Percentiles rank a stretch among this genome's conserved stretches.
phyloP scores from a whole-genome alignment of 2,888 invertebrate species.

The Protonemura montana region DNA sequence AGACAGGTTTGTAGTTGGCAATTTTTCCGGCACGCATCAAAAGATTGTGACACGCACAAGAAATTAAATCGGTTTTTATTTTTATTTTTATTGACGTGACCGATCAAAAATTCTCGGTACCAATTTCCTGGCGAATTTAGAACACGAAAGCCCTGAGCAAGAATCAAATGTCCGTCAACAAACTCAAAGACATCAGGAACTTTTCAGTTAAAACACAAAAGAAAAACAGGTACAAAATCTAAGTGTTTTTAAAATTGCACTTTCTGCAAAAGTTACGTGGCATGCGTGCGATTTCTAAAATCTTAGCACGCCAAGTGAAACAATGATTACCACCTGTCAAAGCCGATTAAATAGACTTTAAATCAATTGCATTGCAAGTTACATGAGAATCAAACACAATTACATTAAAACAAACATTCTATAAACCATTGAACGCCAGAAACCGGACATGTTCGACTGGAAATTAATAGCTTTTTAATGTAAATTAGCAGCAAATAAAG shows the following conservation, averaged over 20 bases:
- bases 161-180: background rate
- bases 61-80: background rate
- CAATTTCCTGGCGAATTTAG: background rate
- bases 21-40: background rate
- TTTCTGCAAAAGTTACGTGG: background rate
- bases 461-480: background rate
- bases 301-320: background rate
- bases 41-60: background rate
- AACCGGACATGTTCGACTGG: background rate
- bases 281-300: background rate
- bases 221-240: background rate
- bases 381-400: background rate
- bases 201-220: background rate
- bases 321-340: too few relatives aligned
- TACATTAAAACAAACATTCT: background rate
- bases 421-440: background rate
- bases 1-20: background rate
- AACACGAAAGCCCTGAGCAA: background rate
- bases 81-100: background rate
- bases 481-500: background rate
- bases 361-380: background rate
- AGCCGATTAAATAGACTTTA: too few relatives aligned
- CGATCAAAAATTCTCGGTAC: background rate
- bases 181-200: background rate
- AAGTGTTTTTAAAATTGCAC: background rate